These are phyloP conservation scores for Rhysida immarginata DNA, from an alignment of 1,140 invertebrate species.

Conservation along the genomic window DNA sequence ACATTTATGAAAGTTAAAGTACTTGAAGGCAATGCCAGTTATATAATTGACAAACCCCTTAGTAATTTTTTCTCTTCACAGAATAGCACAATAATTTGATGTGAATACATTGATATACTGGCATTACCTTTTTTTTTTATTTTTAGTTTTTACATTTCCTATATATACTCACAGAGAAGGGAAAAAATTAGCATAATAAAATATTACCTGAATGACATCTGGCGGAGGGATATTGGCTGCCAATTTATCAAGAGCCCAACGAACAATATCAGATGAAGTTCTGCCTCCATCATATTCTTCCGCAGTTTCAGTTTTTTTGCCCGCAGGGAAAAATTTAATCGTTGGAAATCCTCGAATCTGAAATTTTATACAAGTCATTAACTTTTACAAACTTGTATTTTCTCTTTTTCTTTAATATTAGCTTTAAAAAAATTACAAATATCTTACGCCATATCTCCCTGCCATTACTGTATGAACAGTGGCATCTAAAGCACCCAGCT, in stretches of 20 bases:
- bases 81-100: too few relatives aligned
- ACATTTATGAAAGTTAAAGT: too few relatives aligned
- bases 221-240: constrained; percentile 75
- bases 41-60: too few relatives aligned
- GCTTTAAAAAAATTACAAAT: constrained; percentile 22
- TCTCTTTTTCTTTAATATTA: constrained; percentile 18
- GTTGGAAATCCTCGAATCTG: constrained; percentile 86
- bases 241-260: constrained; percentile 72
- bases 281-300: constrained; percentile 75
- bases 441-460: constrained; percentile 32
- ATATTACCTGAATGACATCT: constrained; percentile 57
- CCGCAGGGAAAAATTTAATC: constrained; percentile 84
- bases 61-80: too few relatives aligned
- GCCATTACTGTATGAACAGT: constrained; percentile 72
- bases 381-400: background rate
- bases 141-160: too few relatives aligned
- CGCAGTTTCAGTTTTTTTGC: constrained; percentile 52
- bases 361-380: constrained; percentile 6
- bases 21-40: too few relatives aligned
- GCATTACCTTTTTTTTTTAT: too few relatives aligned
- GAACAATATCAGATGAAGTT: constrained; percentile 75
- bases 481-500: constrained; percentile 90
- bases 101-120: too few relatives aligned
- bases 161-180: too few relatives aligned
- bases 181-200: constrained; percentile 17